These are phyloP conservation scores for Bombyx mori DNA, from an alignment of 1,140 invertebrate species.

Conservation along the genomic window DNA sequence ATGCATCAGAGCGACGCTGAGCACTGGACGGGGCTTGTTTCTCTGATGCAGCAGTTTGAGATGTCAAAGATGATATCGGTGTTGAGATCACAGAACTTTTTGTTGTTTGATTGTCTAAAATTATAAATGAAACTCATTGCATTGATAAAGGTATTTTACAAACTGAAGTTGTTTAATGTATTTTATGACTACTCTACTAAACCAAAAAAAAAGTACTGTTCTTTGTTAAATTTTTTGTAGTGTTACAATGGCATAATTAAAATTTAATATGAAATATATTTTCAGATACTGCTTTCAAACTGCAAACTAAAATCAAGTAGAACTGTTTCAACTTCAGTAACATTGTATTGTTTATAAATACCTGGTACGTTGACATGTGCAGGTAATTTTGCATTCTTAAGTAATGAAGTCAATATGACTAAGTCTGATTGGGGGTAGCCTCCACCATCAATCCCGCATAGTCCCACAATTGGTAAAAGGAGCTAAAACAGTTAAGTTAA, in stretches of 20 bases:
- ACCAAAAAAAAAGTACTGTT: not conserved
- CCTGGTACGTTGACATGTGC: slow-evolving; percentile 50
- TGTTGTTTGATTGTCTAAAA: slow-evolving; percentile 42
- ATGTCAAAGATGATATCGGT: slow-evolving; percentile 48
- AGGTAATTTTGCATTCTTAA: slow-evolving; percentile 63
- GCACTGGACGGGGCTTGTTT: slow-evolving; percentile 47
- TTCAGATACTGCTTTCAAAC: too few species aligned
- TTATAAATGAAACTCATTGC: not conserved
- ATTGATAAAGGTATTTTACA: not conserved
- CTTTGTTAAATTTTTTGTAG: not conserved
- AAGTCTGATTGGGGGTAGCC: slow-evolving; percentile 61
- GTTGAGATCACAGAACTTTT: slow-evolving; percentile 54
- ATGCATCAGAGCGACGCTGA: slow-evolving; percentile 56
- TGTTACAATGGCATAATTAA: too few species aligned
- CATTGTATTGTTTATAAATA: slow-evolving; percentile 11
- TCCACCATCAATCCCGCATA: slow-evolving; percentile 62
- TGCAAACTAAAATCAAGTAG: too few species aligned
- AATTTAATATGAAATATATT: too few species aligned
- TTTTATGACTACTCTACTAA: not conserved
- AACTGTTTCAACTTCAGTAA: too few species aligned
- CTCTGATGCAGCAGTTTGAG: slow-evolving; percentile 39
- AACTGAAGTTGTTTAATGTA: not conserved
- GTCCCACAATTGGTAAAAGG: slow-evolving; percentile 56
- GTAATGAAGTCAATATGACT: slow-evolving; percentile 55
- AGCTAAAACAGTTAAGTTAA: slow-evolving; percentile 34